These are phyloP conservation scores for Gasteruption jaculator DNA, from an alignment of 2,888 invertebrate genomes.

Conservation along the genomic window DNA sequence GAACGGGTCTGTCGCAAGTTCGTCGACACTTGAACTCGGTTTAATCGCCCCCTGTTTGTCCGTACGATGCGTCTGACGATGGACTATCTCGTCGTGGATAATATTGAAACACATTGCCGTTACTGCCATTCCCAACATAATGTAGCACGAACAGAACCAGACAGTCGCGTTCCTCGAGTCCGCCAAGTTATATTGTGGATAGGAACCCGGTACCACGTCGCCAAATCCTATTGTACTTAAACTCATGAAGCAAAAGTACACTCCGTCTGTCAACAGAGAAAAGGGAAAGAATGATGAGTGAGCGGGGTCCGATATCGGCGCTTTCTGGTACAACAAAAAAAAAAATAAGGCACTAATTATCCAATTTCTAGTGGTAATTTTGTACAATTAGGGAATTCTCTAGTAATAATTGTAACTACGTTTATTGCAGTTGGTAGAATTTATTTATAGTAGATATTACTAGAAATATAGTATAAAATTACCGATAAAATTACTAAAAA, in stretches of 20 bases:
- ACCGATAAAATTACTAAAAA: too few relatives aligned
- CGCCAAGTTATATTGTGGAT: conserved; percentile 57
- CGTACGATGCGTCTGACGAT: conserved; percentile 68
- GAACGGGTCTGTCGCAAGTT: conserved; percentile 62
- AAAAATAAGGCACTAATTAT: too few relatives aligned
- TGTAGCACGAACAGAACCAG: conserved; percentile 87
- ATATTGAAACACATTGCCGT: conserved; percentile 91
- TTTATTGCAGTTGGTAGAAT: too few relatives aligned
- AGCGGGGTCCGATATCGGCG: too few relatives aligned
- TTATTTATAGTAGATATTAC: too few relatives aligned
- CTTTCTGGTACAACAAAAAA: too few relatives aligned
- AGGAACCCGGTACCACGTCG: conserved; percentile 73
- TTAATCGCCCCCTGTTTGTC: conserved; percentile 61
- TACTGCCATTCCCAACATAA: conserved; percentile 79
- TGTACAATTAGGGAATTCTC: too few relatives aligned
- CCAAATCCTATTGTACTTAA: conserved; percentile 90
- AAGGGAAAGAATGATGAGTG: too few relatives aligned
- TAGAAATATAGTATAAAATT: too few relatives aligned
- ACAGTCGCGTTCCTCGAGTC: conserved; percentile 66
- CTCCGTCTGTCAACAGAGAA: conserved; percentile 45
- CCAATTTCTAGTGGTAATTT: too few relatives aligned
- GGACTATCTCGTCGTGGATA: conserved; percentile 82
- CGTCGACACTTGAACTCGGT: conserved; percentile 63
- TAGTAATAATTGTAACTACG: too few relatives aligned
- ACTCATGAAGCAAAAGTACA: conserved; percentile 93